Conservation (phyloP, 2,888 invertebrate genomes). For the Drosophila dives region DNA sequence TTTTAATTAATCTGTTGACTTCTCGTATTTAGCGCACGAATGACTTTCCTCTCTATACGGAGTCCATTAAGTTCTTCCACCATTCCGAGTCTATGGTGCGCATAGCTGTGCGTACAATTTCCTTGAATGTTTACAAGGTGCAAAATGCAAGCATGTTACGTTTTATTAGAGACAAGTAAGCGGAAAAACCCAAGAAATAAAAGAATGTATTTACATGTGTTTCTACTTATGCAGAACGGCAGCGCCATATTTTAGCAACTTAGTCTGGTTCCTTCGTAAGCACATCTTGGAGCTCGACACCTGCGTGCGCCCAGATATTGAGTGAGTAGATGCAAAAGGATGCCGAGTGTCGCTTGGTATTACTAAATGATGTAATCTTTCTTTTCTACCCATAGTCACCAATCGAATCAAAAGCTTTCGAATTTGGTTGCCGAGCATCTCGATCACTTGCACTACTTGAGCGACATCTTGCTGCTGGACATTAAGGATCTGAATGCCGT, state of each 20-base stretch:
- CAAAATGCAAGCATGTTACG: constrained; percentile 97
- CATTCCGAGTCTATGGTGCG: constrained; percentile 99
- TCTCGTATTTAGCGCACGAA: constrained; percentile 90
- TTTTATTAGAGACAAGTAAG: constrained; percentile 94
- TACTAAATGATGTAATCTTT: no score
- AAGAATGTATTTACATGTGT: not conserved
- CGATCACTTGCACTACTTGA: constrained; percentile 98
- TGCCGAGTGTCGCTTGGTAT: not conserved
- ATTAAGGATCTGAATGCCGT: constrained; percentile 97
- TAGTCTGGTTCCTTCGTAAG: constrained; percentile 99
- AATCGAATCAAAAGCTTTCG: constrained; percentile 94
- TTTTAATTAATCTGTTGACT: not conserved
- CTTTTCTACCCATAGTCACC: constrained; percentile 89
- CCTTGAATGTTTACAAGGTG: constrained; percentile 97
- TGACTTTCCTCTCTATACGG: constrained; percentile 99
- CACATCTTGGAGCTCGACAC: constrained; percentile 97
- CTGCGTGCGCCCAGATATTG: constrained; percentile 97
- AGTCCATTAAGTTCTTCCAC: constrained; percentile 99
- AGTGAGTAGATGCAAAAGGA: constrained; percentile 87
- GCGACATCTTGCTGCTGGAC: constrained; percentile 96
- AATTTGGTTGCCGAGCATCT: constrained; percentile 98
- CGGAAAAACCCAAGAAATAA: constrained; percentile 35
- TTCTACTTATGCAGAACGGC: constrained; percentile 89
- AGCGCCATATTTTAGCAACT: constrained; percentile 98
- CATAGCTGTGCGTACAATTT: constrained; percentile 98